Evolutionary conservation across 2,113 vertebrate species (phyloP).

Genomic region (Podarcis cretensis): DNA sequence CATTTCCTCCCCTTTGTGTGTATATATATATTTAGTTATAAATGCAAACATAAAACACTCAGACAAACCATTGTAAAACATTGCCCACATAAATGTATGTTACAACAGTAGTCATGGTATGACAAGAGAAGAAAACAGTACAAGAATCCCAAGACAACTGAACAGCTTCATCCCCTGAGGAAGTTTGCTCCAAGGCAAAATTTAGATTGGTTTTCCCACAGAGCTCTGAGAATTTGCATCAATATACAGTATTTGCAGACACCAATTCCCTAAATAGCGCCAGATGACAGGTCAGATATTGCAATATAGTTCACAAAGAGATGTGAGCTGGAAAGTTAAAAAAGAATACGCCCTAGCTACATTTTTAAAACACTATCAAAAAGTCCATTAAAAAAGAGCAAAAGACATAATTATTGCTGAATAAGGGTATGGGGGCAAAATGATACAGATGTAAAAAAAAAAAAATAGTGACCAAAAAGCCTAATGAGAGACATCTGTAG

Average conservation of each 20-base stretch:
- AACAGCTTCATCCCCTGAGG: constrained; percentile 34
- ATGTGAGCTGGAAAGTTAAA: not conserved
- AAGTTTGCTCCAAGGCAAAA: constrained; percentile 39
- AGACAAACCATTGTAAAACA: not conserved
- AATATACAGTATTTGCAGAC: constrained; percentile 24
- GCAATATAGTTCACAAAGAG: constrained; percentile 15
- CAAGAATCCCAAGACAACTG: constrained; percentile 29
- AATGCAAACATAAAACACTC: not conserved
- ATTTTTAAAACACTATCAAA: not conserved
- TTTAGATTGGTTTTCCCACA: constrained; percentile 54
- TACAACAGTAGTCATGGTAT: constrained; percentile 1
- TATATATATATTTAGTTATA: not conserved
- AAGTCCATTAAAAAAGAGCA: not conserved
- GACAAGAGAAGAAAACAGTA: not conserved
- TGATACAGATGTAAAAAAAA: constrained; percentile 7
- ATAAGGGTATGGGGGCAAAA: constrained; percentile 31
- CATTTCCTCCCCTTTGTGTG: not conserved
- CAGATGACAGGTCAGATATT: constrained; percentile 13
- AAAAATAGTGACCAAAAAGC: constrained; percentile 36
- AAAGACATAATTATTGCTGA: constrained; percentile 23
- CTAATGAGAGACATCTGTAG: constrained; percentile 55
- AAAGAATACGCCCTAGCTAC: not conserved
- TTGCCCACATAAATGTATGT: not conserved
- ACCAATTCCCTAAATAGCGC: not conserved
- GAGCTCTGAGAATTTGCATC: constrained; percentile 12